phyloP scores from a whole-genome alignment of 2,888 invertebrate genomes.

The Encarsia formosa region DNA sequence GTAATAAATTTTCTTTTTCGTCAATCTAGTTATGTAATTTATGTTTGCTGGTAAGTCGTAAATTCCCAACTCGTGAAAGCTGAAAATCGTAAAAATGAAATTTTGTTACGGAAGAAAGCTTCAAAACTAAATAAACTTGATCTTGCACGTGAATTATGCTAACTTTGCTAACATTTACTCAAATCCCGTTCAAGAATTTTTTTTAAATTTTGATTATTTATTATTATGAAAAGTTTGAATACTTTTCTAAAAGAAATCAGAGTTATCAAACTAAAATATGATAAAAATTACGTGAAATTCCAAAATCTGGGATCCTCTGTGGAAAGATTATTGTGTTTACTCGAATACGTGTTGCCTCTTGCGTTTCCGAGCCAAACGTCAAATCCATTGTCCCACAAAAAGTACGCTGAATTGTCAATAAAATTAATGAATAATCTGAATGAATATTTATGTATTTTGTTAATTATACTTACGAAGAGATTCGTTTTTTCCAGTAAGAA shows the following conservation, averaged over 20 bases:
- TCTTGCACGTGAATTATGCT: no score
- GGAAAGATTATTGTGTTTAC: conserved; percentile 51
- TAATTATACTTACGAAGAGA: conserved; percentile 58
- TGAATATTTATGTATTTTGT: no score
- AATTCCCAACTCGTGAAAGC: background rate
- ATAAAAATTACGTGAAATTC: conserved; percentile 43
- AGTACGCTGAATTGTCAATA: no score
- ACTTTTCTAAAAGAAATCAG: no score
- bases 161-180: no score
- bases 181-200: no score
- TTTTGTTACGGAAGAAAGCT: no score
- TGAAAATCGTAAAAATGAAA: no score
- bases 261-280: background rate
- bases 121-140: no score
- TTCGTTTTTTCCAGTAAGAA: conserved; percentile 65
- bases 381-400: conserved; percentile 45
- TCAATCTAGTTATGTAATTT: background rate
- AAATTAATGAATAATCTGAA: no score
- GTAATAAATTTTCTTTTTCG: background rate
- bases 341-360: conserved; percentile 61
- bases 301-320: conserved; percentile 40
- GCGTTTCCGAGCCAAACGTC: conserved; percentile 60
- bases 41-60: background rate
- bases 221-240: no score
- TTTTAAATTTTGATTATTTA: no score